Percentiles rank a stretch among this genome's conserved stretches.
Evolutionary conservation across 1,140 invertebrate species (phyloP).

Genomic region (Atta colombica): DNA sequence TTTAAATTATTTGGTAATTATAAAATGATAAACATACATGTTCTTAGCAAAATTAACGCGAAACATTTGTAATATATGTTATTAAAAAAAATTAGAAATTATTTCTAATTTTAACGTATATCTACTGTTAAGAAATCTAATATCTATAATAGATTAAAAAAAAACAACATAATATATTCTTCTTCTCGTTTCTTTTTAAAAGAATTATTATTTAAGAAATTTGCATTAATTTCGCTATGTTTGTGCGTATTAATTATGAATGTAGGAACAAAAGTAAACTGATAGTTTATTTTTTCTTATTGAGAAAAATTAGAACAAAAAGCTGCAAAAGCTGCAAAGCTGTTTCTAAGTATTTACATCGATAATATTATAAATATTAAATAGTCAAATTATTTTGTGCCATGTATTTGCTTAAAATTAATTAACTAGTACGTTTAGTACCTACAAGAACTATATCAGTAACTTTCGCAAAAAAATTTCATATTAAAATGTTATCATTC

Average conservation of each 20-base stretch:
- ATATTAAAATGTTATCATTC: constrained; percentile 2
- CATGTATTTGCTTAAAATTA: neutral
- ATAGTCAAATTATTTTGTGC: neutral
- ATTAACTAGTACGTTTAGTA: neutral
- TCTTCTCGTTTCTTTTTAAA: neutral
- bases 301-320: neutral
- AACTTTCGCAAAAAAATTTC: neutral
- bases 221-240: neutral
- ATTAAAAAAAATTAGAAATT: neutral
- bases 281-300: neutral
- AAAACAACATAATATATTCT: no score
- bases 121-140: no score
- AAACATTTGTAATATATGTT: no score
- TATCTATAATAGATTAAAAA: no score
- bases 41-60: neutral
- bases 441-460: neutral
- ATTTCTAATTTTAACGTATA: neutral
- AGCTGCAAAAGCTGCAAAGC: neutral
- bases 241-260: neutral
- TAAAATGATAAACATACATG: neutral
- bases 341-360: neutral
- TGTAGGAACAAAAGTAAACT: neutral
- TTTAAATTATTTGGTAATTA: constrained; percentile 19
- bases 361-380: constrained; percentile 12
- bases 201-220: neutral